Evolutionary conservation across 2,797 vertebrate genomes (phyloP).

Genomic region (Mus spretus): DNA sequence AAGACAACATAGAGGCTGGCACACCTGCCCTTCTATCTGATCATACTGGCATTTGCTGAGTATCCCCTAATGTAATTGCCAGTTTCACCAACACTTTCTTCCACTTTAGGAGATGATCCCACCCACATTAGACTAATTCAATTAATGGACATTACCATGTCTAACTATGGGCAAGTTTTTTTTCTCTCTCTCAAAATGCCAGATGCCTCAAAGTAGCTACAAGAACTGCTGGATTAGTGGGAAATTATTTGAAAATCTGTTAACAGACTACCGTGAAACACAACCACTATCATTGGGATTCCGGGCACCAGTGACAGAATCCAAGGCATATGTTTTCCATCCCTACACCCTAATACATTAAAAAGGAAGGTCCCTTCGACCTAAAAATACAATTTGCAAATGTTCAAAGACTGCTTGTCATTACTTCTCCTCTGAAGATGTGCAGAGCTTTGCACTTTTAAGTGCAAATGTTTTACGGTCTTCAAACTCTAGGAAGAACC

Average conservation of each 20-base stretch:
- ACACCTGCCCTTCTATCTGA: constrained; percentile 5
- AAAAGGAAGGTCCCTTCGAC: constrained; percentile 72
- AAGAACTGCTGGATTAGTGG: constrained; percentile 53
- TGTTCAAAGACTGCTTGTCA: constrained; percentile 78
- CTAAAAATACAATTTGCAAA: constrained; percentile 75
- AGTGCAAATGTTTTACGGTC: constrained; percentile 69
- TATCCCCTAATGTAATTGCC: background rate
- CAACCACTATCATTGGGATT: constrained; percentile 64
- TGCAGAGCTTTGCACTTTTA: constrained; percentile 74
- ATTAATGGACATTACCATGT: constrained; percentile 20
- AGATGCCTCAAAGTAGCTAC: constrained; percentile 56
- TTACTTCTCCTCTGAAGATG: constrained; percentile 71
- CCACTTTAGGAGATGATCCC: background rate
- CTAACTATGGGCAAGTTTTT: constrained; percentile 29
- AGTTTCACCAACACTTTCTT: background rate
- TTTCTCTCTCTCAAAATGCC: constrained; percentile 49
- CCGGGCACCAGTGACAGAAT: constrained; percentile 62
- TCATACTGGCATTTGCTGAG: constrained; percentile 4
- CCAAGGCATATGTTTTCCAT: constrained; percentile 77
- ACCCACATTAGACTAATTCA: constrained; percentile 49
- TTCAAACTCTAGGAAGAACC: constrained; percentile 15
- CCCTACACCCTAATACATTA: constrained; percentile 52
- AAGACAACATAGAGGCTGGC: background rate
- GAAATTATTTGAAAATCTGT: constrained; percentile 72
- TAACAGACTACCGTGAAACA: constrained; percentile 74